Base-by-base conservation (phyloP, 2,113 vertebrate species). In the Laticauda laticaudata region DNA sequence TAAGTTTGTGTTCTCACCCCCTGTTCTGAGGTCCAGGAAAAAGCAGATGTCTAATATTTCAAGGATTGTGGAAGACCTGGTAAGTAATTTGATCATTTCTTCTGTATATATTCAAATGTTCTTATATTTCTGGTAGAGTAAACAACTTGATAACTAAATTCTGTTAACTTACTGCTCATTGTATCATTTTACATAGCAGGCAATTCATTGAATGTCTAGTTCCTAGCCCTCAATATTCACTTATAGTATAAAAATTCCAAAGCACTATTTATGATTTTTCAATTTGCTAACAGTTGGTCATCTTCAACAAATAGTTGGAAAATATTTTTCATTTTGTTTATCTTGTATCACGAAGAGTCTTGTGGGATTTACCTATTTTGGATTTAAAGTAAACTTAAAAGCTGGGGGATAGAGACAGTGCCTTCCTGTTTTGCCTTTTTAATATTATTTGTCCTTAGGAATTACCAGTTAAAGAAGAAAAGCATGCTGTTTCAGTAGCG, bases 1-100 rank as follows among this genome's bases (percentile, higher is more conserved):
- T 94, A 97, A 97, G 0, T 98, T 98, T 95, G 96, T 97, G 55
- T 97, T 98, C 91, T 98, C 98, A n/a, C 97, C 98, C 20, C 98
- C 98, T 91, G 94, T 97, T 90, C 95, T 98, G 96, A 97, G 98
- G 43, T 97, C 97, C 86, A 97, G 96, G 45, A 96, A 10, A 56
- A 98, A 97, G 96, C 95, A 85, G 5, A 64, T 90, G 57, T 81
- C 96, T 48, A 93, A 26, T 88, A 86, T 94, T 90, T 96, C 96
- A 64, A 95, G 1, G 39, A 92, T 90, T 90, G 90, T 95, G 81
- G 92, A 94, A 94, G 95, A 97, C 92, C 26, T 96, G 92, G 98
- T 98, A 94, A 97, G 97, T 91, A 53, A 48, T 57, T 24, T 18
- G 12, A 21, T 11, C 91, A 8, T 20, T 9, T 0, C 92, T 90